phyloP scores from a whole-genome alignment of 2,113 vertebrate genomes.

The Turdus rufiventris region DNA sequence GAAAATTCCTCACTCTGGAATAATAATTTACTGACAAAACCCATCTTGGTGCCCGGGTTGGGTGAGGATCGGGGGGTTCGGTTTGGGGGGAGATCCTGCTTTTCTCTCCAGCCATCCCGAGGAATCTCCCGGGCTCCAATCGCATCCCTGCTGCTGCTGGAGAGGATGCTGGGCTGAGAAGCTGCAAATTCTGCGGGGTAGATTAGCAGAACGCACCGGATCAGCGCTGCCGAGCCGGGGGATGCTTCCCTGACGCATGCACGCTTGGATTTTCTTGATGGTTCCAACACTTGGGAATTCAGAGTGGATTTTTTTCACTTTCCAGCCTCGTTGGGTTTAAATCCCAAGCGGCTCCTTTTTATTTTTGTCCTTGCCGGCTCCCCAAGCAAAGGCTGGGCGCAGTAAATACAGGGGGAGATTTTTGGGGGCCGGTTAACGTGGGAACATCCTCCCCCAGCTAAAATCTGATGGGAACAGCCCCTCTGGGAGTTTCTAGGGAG shows the following conservation, averaged over 20 bases:
- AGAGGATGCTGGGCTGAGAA: neutral
- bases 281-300: neutral
- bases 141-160: neutral
- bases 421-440: neutral
- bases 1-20: neutral
- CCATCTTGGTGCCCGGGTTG: accelerated
- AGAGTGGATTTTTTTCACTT: neutral
- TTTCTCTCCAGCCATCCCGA: neutral
- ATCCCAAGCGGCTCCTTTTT: neutral
- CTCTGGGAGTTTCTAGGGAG: neutral
- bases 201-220: neutral
- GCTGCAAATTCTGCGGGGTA: neutral
- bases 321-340: neutral
- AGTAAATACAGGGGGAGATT: neutral
- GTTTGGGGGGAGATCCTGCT: accelerated
- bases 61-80: accelerated
- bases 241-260: neutral
- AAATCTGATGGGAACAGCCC: neutral
- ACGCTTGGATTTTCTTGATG: neutral
- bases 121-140: neutral
- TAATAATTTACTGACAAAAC: neutral
- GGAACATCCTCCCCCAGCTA: accelerated
- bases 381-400: neutral
- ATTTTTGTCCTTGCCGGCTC: neutral
- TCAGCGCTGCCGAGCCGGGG: neutral